Percentiles rank a stretch among this genome's conserved stretches.
phyloP scores from a whole-genome alignment of 2,888 invertebrate species.

The Caenorhabditis sinica region DNA sequence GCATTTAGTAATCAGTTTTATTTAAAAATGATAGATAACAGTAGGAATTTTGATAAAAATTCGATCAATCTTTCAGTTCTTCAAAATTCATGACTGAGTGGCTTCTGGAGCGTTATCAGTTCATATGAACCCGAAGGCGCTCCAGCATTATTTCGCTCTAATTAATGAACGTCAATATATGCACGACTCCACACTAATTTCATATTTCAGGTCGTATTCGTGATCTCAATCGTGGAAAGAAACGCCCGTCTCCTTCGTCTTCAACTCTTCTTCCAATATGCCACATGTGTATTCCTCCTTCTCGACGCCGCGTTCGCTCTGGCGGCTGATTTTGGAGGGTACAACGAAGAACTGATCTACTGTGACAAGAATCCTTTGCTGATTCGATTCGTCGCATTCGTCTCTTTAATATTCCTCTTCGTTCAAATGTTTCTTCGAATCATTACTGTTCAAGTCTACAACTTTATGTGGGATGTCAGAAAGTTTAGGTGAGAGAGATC shows the following conservation, averaged over 20 bases:
- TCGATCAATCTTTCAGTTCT: no score
- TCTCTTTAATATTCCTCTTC: conserved; percentile 82
- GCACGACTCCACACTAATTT: no score
- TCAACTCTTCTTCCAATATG: conserved; percentile 82
- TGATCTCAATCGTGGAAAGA: conserved; percentile 80
- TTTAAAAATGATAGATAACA: no score
- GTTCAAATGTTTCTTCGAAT: conserved; percentile 81
- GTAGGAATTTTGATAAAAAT: no score
- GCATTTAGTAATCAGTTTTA: no score
- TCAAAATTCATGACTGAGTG: no score
- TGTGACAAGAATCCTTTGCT: conserved; percentile 77
- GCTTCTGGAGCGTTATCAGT: no score
- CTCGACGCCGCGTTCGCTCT: conserved; percentile 82
- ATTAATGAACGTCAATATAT: background rate
- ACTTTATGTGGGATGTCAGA: conserved; percentile 81
- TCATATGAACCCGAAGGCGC: no score
- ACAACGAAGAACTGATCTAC: conserved; percentile 78
- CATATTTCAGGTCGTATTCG: conserved; percentile 78
- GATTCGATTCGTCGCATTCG: conserved; percentile 81
- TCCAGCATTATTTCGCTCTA: no score
- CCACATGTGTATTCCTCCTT: conserved; percentile 83
- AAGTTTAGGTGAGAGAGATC: conserved; percentile 77
- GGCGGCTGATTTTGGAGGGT: conserved; percentile 83
- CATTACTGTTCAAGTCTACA: conserved; percentile 82
- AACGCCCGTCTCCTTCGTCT: conserved; percentile 78